Evolutionary conservation across 2,888 invertebrate species (phyloP).

Genomic region (Teleiodes luculella): DNA sequence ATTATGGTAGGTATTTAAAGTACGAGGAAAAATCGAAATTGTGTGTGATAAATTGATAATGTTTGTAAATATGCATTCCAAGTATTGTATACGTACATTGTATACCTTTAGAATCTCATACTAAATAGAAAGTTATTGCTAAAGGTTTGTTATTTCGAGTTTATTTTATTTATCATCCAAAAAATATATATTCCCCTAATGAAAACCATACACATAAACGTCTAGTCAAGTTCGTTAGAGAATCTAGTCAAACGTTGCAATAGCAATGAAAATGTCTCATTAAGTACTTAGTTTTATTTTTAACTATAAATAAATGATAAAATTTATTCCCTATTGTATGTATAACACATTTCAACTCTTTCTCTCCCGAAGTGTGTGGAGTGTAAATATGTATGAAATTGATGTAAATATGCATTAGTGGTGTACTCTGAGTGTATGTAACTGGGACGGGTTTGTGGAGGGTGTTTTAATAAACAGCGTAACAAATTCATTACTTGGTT

Average conservation of each 20-base stretch:
- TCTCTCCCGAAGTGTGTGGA: not conserved
- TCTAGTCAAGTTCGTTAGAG: not conserved
- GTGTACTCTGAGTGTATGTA: slow-evolving; percentile 65
- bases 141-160: not conserved
- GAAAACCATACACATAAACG: not conserved
- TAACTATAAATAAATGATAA: not conserved
- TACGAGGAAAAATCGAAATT: slow-evolving; percentile 33
- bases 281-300: not conserved
- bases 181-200: not conserved
- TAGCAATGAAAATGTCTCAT: not conserved
- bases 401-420: slow-evolving; percentile 47
- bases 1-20: slow-evolving; percentile 16
- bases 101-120: slow-evolving; percentile 39
- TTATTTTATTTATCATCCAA: not conserved
- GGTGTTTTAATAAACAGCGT: slow-evolving; percentile 76
- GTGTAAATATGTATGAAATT: slow-evolving; percentile 45
- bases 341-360: slow-evolving; percentile 13
- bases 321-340: not conserved
- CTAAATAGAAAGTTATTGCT: not conserved
- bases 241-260: not conserved
- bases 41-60: slow-evolving; percentile 46
- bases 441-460: slow-evolving; percentile 58
- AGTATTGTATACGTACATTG: slow-evolving; percentile 61
- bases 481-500: slow-evolving; percentile 37
- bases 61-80: slow-evolving; percentile 59